These are phyloP conservation scores for Heliconius aoede DNA, from an alignment of 2,888 invertebrate genomes.

Conservation along the genomic window DNA sequence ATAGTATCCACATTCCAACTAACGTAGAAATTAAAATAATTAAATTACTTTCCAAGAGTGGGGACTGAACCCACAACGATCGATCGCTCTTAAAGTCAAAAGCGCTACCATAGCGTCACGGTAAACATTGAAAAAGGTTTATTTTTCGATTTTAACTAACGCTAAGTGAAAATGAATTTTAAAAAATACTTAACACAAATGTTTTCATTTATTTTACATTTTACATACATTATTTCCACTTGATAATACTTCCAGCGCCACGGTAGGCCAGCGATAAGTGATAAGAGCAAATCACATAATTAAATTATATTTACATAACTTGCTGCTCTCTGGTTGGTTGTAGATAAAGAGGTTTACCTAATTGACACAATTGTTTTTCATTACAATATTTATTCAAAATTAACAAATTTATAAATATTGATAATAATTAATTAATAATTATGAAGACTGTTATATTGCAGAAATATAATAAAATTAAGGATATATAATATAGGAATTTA, in stretches of 20 bases:
- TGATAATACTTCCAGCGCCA: slow-evolving; percentile 56
- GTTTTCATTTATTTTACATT: slow-evolving; percentile 4
- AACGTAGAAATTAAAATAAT: too few relatives aligned
- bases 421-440: too few relatives aligned
- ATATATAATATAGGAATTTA: too few relatives aligned
- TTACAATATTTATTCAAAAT: background rate
- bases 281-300: slow-evolving; percentile 68
- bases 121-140: background rate
- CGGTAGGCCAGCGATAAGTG: slow-evolving; percentile 57
- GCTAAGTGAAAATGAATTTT: slow-evolving; percentile 1
- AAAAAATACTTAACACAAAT: slow-evolving; percentile 2
- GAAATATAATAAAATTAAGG: too few relatives aligned
- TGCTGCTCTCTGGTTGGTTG: slow-evolving; percentile 61
- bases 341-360: slow-evolving; percentile 51
- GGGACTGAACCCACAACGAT: too few relatives aligned
- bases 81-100: too few relatives aligned
- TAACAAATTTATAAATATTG: too few relatives aligned
- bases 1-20: too few relatives aligned
- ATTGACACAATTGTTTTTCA: background rate
- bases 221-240: slow-evolving; percentile 34
- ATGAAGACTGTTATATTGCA: too few relatives aligned
- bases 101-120: too few relatives aligned
- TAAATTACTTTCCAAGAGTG: too few relatives aligned
- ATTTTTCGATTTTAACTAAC: background rate
- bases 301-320: slow-evolving; percentile 75